These are phyloP conservation scores for Thymallus thymallus DNA, from an alignment of 2,113 vertebrate genomes.

Conservation along the genomic window DNA sequence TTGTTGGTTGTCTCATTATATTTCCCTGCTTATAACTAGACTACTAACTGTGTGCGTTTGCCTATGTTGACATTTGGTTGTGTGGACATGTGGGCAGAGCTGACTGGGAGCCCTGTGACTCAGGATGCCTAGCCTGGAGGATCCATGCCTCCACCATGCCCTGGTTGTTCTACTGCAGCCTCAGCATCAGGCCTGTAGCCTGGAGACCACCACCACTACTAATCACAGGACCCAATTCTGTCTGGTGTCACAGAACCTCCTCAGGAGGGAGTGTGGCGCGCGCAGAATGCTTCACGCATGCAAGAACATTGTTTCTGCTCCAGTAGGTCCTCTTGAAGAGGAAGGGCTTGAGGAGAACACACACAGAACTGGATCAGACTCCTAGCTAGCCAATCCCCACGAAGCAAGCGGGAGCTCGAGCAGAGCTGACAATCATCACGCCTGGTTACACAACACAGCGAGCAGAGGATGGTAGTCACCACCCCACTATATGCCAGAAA, in stretches of 20 bases:
- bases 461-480: not conserved
- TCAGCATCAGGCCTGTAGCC: not conserved
- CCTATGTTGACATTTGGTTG: not conserved
- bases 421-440: not conserved
- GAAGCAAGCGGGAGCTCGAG: not conserved
- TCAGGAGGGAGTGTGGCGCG: not conserved
- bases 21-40: too few relatives aligned
- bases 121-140: not conserved
- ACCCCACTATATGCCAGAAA: not conserved
- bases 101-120: not conserved
- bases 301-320: constrained; percentile 28
- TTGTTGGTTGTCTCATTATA: too few relatives aligned
- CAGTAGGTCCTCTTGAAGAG: not conserved
- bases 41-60: too few relatives aligned
- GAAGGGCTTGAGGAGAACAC: not conserved
- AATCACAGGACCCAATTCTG: constrained; percentile 35
- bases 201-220: not conserved
- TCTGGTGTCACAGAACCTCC: constrained; percentile 25
- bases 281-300: constrained; percentile 24
- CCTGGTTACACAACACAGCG: not conserved
- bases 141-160: not conserved
- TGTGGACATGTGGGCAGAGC: not conserved
- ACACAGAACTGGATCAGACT: not conserved
- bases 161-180: not conserved
- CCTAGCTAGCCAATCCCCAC: not conserved